Conservation (phyloP, 1,140 invertebrate species). For the Drosophila grimshawi region DNA sequence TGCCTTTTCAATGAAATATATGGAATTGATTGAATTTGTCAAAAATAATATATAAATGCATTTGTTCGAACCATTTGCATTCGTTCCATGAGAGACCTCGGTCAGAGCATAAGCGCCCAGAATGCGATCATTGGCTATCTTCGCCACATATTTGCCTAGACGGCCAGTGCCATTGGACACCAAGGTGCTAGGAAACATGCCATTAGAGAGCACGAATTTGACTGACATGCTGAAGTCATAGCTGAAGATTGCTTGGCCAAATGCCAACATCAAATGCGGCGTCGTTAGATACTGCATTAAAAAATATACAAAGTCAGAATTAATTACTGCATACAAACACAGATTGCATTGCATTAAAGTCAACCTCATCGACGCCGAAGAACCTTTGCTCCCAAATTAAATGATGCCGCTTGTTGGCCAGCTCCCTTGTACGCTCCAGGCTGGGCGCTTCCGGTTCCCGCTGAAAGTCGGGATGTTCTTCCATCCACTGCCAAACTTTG, state of each 20-base stretch:
- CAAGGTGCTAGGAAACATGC: slow-evolving; percentile 86
- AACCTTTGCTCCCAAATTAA: slow-evolving; percentile 88
- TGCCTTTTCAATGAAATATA: slow-evolving; percentile 82
- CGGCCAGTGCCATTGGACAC: slow-evolving; percentile 86
- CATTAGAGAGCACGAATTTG: slow-evolving; percentile 87
- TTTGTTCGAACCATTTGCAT: slow-evolving; percentile 85
- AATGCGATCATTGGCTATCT: slow-evolving; percentile 86
- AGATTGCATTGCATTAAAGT: not conserved
- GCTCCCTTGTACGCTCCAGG: slow-evolving; percentile 87
- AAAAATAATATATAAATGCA: not conserved
- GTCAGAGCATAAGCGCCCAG: slow-evolving; percentile 93
- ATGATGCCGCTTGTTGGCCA: slow-evolving; percentile 87
- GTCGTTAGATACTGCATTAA: slow-evolving; percentile 84
- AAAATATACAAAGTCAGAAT: slow-evolving; percentile 57
- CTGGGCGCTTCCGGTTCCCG: slow-evolving; percentile 85
- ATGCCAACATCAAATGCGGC: slow-evolving; percentile 84
- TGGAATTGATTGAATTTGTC: not conserved
- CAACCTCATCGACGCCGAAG: slow-evolving; percentile 86
- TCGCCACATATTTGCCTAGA: slow-evolving; percentile 87
- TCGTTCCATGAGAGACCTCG: slow-evolving; percentile 94
- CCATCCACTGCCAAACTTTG: slow-evolving; percentile 90
- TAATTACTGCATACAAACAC: not conserved
- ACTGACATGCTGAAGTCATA: slow-evolving; percentile 89
- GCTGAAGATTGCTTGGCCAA: slow-evolving; percentile 87
- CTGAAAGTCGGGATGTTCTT: slow-evolving; percentile 91